Evolutionary conservation across 2,113 vertebrate genomes (phyloP), one percentile per base, ranked within the genome.

Genomic region (Sorex araneus): DNA sequence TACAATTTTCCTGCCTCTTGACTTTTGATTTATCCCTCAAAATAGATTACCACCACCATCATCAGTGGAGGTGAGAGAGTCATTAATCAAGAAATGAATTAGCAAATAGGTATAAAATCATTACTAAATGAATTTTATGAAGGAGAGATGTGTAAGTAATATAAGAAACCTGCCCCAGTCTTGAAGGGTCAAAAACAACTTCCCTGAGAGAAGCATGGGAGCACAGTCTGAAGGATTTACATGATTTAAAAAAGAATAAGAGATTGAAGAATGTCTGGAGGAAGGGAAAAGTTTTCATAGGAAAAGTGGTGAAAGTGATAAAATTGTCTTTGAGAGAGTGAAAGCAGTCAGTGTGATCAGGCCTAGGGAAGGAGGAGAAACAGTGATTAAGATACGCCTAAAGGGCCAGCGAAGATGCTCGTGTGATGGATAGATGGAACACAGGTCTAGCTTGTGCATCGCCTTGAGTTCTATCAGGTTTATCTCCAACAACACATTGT

Each of bases 261-360:
- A 25, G 8, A 19, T 28, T 50, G 15, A 82, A 54, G 10, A 47
- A 7, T 8, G 11, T 93, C 18, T 36, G 80, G 10, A 4, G 1
- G 3, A 43, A 27, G 11, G 73, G 1, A 80, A 81, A 0, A 66
- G 34, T 83, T 40, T 63, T 64, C 19, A 50, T 6, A 73, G 57
- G 27, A 34, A 30, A 80, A 60, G 0, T 4, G 70, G 6, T 73
- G 11, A 70, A 60, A 28, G 27, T n/a, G 19, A 87, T 32, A 3
- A 71, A 71, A 64, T 2, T 47, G 3, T 8, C 84, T 94, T 75
- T 5, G 21, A 77, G 45, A 94, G 83, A 75, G 45, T 40, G 80
- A 28, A 40, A 16, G 63, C 40, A 67, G 2, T 3, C 32, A 69
- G 1, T 6, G 13, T 34, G 45, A 4, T 16, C 27, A 8, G 25